Conservation (phyloP, 2,797 vertebrate species). For the Propithecus perrieri region DNA sequence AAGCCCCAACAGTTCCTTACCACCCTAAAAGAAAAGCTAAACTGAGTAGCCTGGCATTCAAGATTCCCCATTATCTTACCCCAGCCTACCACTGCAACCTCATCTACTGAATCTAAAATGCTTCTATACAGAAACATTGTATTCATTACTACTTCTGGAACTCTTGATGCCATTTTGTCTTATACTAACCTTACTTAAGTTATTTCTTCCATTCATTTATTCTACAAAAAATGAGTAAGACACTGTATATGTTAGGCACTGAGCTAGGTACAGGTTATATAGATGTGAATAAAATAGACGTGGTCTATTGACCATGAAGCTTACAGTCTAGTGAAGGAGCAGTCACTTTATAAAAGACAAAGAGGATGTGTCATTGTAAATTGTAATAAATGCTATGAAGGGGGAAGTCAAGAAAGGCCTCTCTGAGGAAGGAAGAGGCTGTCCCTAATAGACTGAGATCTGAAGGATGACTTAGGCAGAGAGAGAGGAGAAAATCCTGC, state of each 20-base stretch:
- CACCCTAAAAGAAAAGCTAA: neutral
- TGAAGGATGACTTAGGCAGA: neutral
- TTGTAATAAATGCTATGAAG: neutral
- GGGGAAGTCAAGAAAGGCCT: neutral
- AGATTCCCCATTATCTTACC: neutral
- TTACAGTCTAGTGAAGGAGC: neutral
- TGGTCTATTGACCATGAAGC: neutral
- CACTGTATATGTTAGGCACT: neutral
- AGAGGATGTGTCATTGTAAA: neutral
- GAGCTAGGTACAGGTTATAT: neutral
- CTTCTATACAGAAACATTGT: neutral
- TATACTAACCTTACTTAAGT: neutral
- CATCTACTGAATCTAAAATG: neutral
- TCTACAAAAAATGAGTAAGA: neutral
- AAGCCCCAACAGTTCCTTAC: conserved; percentile 38
- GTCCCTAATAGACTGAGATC: neutral
- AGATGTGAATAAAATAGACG: conserved; percentile 24
- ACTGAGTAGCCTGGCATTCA: neutral
- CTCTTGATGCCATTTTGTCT: neutral
- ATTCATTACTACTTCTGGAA: neutral
- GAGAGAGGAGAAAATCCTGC: neutral
- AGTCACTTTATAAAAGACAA: neutral
- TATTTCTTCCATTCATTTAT: neutral
- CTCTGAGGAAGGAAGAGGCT: conserved; percentile 41
- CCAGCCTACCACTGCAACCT: neutral